Evolutionary conservation across 2,797 vertebrate species (phyloP), one percentile per base, ranked within the genome.

Genomic region (Parauchenoglanis punctatus): DNA sequence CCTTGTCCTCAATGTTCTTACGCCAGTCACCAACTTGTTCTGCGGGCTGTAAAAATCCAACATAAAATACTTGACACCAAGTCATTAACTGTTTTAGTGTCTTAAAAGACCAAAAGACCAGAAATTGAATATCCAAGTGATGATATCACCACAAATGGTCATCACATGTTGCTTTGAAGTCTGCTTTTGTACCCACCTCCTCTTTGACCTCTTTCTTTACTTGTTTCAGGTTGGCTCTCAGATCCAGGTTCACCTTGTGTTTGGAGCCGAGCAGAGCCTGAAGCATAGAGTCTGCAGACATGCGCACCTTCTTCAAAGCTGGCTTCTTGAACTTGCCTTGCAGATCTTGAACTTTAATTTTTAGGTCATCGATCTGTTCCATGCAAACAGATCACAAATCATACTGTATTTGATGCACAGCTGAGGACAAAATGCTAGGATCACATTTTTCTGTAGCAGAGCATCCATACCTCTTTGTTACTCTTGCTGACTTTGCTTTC

Each of bases 171-270:
- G 46, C 35, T 61, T 63, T 81, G 40, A 67, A 82, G 10, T n/a
- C 3, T 83, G 13, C 2, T 18, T 63, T 81, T 58, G 15, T 67
- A 76, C 94, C 91, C 91, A 96, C 96, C 95, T 97, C 98, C 94
- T 99, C 98, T 82, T 99, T 96, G 59, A 88, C 95, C 91, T 99
- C 98, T 95, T 99, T 99, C 96, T 99, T 99, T 92, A 99, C 98
- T 93, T 98, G 98, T 94, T 99, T 99, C 92, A 99, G 96, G 95
- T 98, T 99, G 95, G 97, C 94, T 87, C 98, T 95, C 91, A 99
- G 97, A 91, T 99, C 98, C 98, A 99, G 97, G 94, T 95, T 97
- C 90, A 99, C 98, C 91, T 97, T 99, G 96, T 99, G 99, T 89
- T 99, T 99, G 85, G 97, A 97, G 89, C 98, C 98, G 93, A 99